Conservation (phyloP, 2,888 invertebrate species). For the Hylaea fasciaria region DNA sequence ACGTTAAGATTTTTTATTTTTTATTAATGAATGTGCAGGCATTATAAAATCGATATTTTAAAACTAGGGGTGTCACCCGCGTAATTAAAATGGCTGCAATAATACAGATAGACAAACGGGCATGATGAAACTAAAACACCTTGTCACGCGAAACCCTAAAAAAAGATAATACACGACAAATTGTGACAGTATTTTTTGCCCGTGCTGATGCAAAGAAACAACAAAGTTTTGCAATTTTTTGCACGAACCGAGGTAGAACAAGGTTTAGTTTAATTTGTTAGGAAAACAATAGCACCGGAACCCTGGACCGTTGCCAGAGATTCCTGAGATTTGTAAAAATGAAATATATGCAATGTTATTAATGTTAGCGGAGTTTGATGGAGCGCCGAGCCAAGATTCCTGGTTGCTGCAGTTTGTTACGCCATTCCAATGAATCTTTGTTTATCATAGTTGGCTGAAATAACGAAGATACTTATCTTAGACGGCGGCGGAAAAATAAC, state of each 20-base stretch:
- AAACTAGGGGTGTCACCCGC: no score
- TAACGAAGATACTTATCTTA: slow-evolving; percentile 17
- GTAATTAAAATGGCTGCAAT: no score
- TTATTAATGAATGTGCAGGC: no score
- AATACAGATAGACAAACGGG: no score
- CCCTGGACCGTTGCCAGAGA: slow-evolving; percentile 46
- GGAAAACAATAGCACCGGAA: slow-evolving; percentile 46
- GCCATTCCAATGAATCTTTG: not conserved
- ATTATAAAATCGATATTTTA: no score
- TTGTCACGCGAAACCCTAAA: no score
- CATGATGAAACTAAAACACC: no score
- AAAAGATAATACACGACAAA: no score
- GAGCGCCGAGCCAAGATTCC: slow-evolving; percentile 18
- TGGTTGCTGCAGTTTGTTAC: slow-evolving; percentile 27
- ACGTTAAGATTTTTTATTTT: no score
- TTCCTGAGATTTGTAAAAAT: slow-evolving; percentile 47
- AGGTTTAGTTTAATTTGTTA: slow-evolving; percentile 48
- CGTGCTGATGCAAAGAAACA: no score
- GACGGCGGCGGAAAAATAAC: not conserved
- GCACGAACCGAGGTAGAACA: slow-evolving; percentile 19
- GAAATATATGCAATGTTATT: slow-evolving; percentile 50
- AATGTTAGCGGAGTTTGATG: slow-evolving; percentile 29
- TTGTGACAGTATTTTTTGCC: no score
- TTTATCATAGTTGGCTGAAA: not conserved
- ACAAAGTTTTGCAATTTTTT: slow-evolving; percentile 31